Base-by-base conservation (phyloP, 2,888 invertebrate genomes). In the Dryobota labecula region DNA sequence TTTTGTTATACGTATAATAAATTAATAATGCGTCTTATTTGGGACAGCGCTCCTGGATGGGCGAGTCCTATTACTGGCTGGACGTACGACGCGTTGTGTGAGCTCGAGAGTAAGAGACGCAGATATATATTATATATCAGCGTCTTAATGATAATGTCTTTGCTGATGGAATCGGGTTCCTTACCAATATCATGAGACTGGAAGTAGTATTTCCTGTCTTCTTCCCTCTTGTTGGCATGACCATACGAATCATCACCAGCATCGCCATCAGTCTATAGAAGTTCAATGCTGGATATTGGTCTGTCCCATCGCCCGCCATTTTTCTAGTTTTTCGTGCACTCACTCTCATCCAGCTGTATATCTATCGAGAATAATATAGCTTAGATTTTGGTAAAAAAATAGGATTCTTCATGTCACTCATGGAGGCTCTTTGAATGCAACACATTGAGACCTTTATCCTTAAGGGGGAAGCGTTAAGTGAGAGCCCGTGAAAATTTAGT, bases 171-270 rank as follows among this genome's bases (percentile, higher is more conserved):
- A 38, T 36, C 36, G 8, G 20, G 11, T 45, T 53, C 7, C 8
- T 33, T 9, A 41, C 1, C 2, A 13, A 36, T 45, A 36, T 71
- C 20, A 6, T 18, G 2, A 33, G 18, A 33, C 11, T 2, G 8
- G 1, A 20, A 2, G 0, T 53, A 3, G 5, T 36, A 24, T 58
- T 27, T 1, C 0, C 0, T 0, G 20, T 20, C 6, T 30, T n/a
- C 5, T n/a, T 60, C 1, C 0, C 4, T 27, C 20, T 20, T 66
- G 24, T 20, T 65, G 45, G 11, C 1, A 20, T 2, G 8, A 36
- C 15, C 2, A 38, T 18, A 1, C 11, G 2, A 3, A 67, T 47
- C 66, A 36, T 66, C 20, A 33, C 24, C 20, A 20, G 4, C 41
- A 4, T 45, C n/a, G 30, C 30, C 27, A 41, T n/a, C 11, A 20